Base-by-base conservation (phyloP, 2,113 vertebrate species). In the Taxidea taxus region DNA sequence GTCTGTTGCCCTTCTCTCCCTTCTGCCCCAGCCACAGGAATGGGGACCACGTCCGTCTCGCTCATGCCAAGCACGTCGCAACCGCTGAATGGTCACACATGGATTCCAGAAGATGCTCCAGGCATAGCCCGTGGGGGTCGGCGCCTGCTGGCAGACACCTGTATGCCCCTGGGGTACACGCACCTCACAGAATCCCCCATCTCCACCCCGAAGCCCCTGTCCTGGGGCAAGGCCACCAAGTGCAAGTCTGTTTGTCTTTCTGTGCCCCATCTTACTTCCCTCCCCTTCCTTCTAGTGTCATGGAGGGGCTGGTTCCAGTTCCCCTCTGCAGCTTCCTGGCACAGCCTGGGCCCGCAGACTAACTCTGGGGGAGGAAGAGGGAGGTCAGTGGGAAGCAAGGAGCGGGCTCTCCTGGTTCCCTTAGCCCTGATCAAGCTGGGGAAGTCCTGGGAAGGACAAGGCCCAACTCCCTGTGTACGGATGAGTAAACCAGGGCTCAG, bases 151-250 rank as follows among this genome's bases (percentile, higher is more conserved):
- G 23, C 25, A 44, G 66, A 20, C 9, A 44, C 44, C 27, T 37
- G 23, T 12, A 7, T 4, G 15, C 49, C 83, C 56, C 94, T 13
- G 27, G n/a, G 54, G 51, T 11, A 7, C 2, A 3, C 4, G 2
- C 0, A 56, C 31, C 51, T 75, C n/a, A 1, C 0, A 7, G 0
- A 0, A 0, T 0, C 9, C 27, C 14, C 44, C 13, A 1, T 3
- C 25, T 14, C 56, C 2, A 23, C 60, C 88, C 77, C 0, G 14
- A 54, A 34, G 72, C 18, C n/a, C 56, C 77, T 20, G 0, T 54
- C 34, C 2, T 0, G 49, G 37, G 44, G 39, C 27, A 27, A 51
- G 39, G 7, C n/a, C 54, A 56, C 10, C 23, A 15, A 66, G 51
- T 7, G 8, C 60, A 54, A 49, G 42, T 10, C 20, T 27, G 2